These are phyloP conservation scores for Panopea generosa DNA, from an alignment of 2,888 invertebrate species.

Conservation along the genomic window DNA sequence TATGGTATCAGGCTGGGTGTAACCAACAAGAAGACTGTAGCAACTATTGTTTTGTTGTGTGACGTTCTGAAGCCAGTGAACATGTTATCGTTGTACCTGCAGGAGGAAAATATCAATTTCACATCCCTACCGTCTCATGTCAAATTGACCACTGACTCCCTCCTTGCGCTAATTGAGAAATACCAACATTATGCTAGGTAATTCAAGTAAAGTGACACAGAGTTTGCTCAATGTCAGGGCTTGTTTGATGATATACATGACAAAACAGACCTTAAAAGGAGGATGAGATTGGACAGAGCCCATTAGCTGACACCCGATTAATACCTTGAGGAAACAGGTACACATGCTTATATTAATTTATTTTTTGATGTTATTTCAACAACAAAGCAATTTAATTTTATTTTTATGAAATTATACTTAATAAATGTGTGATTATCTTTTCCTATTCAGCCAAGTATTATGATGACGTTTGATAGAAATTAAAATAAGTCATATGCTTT, in stretches of 20 bases:
- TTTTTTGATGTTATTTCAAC: too few relatives aligned
- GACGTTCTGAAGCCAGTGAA: slow-evolving; percentile 38
- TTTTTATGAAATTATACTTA: too few relatives aligned
- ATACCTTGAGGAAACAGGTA: slow-evolving; percentile 17
- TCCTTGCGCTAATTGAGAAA: not conserved
- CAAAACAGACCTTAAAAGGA: slow-evolving; percentile 19
- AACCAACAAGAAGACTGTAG: slow-evolving; percentile 14
- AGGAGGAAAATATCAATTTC: slow-evolving; percentile 33
- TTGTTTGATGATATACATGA: slow-evolving; percentile 30
- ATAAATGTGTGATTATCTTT: too few relatives aligned
- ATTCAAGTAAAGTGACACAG: not conserved
- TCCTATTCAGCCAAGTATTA: too few relatives aligned
- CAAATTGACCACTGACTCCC: not conserved
- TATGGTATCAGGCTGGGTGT: slow-evolving; percentile 9
- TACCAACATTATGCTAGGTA: not conserved
- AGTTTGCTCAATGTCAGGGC: slow-evolving; percentile 6
- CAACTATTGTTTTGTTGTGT: slow-evolving; percentile 24
- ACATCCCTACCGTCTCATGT: not conserved
- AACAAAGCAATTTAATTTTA: too few relatives aligned
- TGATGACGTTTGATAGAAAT: too few relatives aligned
- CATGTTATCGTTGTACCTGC: slow-evolving; percentile 24
- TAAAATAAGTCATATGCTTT: too few relatives aligned
- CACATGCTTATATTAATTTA: not conserved
- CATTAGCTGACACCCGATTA: not conserved
- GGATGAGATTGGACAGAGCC: slow-evolving; percentile 3